Percentiles rank a stretch among this genome's conserved stretches.
Conservation (phyloP, 2,113 vertebrate species). For the Phasianus colchicus region DNA sequence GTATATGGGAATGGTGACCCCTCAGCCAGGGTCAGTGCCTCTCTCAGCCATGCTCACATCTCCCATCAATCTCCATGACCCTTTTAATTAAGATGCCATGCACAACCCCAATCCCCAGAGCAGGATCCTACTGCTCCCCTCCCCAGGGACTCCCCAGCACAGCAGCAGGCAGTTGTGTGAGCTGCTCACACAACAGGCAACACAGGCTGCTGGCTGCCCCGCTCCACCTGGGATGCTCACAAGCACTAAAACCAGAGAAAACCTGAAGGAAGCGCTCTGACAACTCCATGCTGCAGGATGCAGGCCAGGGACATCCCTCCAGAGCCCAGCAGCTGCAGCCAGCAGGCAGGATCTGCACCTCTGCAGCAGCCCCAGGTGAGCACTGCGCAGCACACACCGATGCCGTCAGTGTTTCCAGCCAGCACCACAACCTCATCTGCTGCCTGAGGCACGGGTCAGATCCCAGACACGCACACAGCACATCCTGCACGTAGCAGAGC, state of each 20-base stretch:
- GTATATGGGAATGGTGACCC: fast-evolving
- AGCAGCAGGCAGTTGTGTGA: neutral
- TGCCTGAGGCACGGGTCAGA: fast-evolving
- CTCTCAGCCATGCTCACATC: fast-evolving
- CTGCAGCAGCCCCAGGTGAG: neutral
- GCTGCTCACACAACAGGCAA: neutral
- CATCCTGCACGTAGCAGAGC: fast-evolving
- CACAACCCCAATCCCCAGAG: fast-evolving
- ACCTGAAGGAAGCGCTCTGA: neutral
- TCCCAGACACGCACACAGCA: fast-evolving
- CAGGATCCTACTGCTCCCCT: neutral
- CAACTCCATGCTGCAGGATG: no score
- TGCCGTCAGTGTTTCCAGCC: neutral
- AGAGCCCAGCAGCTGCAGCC: neutral
- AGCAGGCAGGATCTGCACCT: neutral
- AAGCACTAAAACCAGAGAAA: neutral
- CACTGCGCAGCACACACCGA: fast-evolving
- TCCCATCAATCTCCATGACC: neutral
- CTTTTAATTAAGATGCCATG: neutral
- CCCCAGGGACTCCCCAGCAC: neutral
- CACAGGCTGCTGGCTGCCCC: neutral
- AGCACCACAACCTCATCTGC: fast-evolving
- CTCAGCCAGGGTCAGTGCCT: neutral
- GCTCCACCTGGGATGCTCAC: neutral
- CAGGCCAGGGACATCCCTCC: fast-evolving